Evolutionary conservation across 2,888 invertebrate genomes (phyloP).

Genomic region (Biston stratarius): DNA sequence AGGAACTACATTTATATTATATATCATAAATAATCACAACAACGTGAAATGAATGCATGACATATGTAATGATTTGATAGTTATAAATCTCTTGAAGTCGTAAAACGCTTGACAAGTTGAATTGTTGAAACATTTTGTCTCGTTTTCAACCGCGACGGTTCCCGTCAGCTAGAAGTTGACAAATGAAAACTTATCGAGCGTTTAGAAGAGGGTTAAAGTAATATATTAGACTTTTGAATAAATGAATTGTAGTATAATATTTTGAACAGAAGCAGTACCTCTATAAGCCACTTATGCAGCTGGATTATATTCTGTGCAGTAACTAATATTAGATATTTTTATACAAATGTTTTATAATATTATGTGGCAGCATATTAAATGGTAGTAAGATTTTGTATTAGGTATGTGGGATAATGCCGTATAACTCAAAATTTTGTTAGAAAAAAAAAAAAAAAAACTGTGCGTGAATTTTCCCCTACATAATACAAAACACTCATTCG

Average conservation of each 20-base stretch:
- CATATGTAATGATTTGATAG: conserved; percentile 14
- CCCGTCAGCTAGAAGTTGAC: not conserved
- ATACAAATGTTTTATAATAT: conserved; percentile 39
- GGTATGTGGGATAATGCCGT: conserved; percentile 20
- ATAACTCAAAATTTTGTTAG: not conserved
- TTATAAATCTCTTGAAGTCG: conserved; percentile 3
- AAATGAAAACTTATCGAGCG: not conserved
- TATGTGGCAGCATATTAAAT: conserved; percentile 40
- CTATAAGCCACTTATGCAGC: conserved; percentile 32
- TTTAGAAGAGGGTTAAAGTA: conserved; percentile 13
- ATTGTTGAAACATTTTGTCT: not conserved
- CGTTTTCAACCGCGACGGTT: not conserved
- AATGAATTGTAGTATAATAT: conserved; percentile 31
- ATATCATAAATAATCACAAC: conserved; percentile 31
- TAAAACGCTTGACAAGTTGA: not conserved
- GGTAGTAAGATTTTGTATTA: conserved; percentile 34
- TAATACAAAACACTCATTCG: conserved; percentile 36
- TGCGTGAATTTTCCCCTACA: conserved; percentile 19
- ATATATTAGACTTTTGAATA: conserved; percentile 16
- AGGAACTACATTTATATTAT: conserved; percentile 34
- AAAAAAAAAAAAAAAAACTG: not conserved
- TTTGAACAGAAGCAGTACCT: conserved; percentile 35
- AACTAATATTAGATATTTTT: conserved; percentile 42
- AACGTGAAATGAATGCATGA: conserved; percentile 19
- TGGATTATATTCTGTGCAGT: conserved; percentile 40